Base-by-base conservation (phyloP, 1,140 invertebrate species). In the Eriocheir sinensis region DNA sequence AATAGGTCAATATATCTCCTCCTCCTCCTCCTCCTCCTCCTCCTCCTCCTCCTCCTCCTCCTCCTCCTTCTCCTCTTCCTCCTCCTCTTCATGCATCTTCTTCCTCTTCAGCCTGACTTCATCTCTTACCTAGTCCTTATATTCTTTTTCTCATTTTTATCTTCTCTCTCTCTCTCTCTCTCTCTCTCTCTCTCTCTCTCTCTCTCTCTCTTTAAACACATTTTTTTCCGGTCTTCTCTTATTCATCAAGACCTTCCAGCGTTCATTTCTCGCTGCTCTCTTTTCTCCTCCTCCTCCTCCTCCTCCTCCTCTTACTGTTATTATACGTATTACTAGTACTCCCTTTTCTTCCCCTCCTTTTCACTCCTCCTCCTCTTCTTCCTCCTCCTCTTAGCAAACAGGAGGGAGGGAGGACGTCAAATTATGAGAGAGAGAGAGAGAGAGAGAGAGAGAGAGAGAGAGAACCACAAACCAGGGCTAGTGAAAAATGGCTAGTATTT, bases 131-230 rank as follows among this genome's bases (percentile, higher is more conserved):
- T n/a, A n/a, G 21, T 72, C 60, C 27, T n/a, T 72, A n/a, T n/a
- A n/a, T 72, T 72, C 21, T 21, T n/a, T 72, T n/a, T n/a, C 60
- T 72, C 60, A 21, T 72, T n/a, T 72, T n/a, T 21, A 2, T n/a
- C 60, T 21, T n/a, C 60, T 21, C 60, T 72, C 60, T n/a, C 12
- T 72, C 12, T 21, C 60, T 21, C 9, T 21, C 21, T 21, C 12
- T 21, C 60, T 72, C 60, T 72, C 60, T 72, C 60, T 72, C 60
- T 72, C 60, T 72, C 60, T 72, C 60, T 72, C 60, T 72, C 60
- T 72, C 60, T 72, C 60, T 72, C 60, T 72, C 60, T 72, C 60
- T 72, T n/a, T 72, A 27, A 6, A 21, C 6, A 3, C 21, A 48
- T 48, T 48, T 48, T 72, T 72, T 72, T 72, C 60, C n/a, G 6